Evolutionary conservation across 2,888 invertebrate genomes (phyloP).

Genomic region (Diarsia mendica): DNA sequence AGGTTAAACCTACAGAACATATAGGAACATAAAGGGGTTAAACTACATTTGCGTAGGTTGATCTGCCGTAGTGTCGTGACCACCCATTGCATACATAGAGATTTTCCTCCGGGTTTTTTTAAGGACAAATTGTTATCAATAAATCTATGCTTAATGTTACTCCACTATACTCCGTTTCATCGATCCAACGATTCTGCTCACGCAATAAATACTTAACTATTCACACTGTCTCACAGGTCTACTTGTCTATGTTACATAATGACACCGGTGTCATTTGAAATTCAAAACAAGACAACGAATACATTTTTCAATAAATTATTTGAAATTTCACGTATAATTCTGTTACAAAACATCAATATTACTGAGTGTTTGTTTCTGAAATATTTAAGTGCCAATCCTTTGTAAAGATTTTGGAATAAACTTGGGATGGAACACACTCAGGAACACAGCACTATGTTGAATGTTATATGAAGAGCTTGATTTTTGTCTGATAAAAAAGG

Average conservation of each 20-base stretch:
- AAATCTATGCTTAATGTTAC: too few relatives aligned
- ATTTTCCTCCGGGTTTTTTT: too few relatives aligned
- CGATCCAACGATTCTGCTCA: background rate
- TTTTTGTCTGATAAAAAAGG: background rate
- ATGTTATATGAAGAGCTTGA: background rate
- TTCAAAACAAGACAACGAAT: background rate
- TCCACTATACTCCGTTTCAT: too few relatives aligned
- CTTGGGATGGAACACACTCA: background rate
- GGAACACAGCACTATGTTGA: background rate
- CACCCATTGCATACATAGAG: too few relatives aligned
- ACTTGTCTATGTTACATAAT: background rate
- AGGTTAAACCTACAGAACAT: too few relatives aligned
- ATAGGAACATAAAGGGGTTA: too few relatives aligned
- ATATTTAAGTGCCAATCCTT: background rate
- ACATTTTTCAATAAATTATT: background rate
- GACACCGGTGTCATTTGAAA: slow-evolving; percentile 1
- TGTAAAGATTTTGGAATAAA: background rate
- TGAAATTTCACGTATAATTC: background rate
- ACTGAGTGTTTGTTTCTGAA: background rate
- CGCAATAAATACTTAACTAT: background rate
- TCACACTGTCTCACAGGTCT: background rate
- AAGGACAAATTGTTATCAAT: too few relatives aligned
- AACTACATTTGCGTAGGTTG: too few relatives aligned
- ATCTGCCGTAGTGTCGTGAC: too few relatives aligned
- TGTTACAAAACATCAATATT: background rate